Evolutionary conservation across 2,888 invertebrate species (phyloP).

Genomic region (Autographa pulchrina): DNA sequence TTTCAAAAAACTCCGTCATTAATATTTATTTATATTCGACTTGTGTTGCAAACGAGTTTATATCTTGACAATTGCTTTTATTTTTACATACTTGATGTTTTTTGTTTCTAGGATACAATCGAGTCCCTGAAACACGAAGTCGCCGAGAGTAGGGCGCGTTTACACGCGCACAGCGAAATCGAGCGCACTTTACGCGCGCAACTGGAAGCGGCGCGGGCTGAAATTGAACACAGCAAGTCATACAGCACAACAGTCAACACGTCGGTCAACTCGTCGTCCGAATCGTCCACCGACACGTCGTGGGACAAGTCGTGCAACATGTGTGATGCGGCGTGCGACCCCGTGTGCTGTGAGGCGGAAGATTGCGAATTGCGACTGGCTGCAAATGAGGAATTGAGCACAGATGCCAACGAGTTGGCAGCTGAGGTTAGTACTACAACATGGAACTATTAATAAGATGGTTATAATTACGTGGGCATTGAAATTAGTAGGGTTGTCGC

Average conservation of each 20-base stretch:
- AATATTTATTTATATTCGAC: conserved; percentile 38
- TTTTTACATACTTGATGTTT: neutral
- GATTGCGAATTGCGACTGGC: conserved; percentile 78
- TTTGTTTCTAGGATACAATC: conserved; percentile 80
- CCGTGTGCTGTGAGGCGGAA: conserved; percentile 79
- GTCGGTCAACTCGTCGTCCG: conserved; percentile 52
- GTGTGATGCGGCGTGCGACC: conserved; percentile 85
- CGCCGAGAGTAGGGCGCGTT: conserved; percentile 81
- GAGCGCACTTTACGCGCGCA: conserved; percentile 85
- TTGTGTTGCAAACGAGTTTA: conserved; percentile 25
- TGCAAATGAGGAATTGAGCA: conserved; percentile 83
- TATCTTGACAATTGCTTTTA: conserved; percentile 30
- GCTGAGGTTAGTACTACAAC: conserved; percentile 77
- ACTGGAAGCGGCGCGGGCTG: conserved; percentile 82
- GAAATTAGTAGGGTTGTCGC: conserved; percentile 12
- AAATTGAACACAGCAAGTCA: conserved; percentile 67
- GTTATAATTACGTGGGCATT: conserved; percentile 42
- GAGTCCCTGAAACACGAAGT: conserved; percentile 86
- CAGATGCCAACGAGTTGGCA: conserved; percentile 84
- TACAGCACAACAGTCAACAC: conserved; percentile 53
- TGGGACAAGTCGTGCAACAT: conserved; percentile 72
- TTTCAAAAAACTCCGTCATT: conserved; percentile 31
- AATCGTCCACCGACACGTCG: conserved; percentile 57
- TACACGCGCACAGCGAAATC: conserved; percentile 85
- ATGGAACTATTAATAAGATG: conserved; percentile 46